Conservation (phyloP, 2,888 invertebrate species). For the Vandiemenella viatica region DNA sequence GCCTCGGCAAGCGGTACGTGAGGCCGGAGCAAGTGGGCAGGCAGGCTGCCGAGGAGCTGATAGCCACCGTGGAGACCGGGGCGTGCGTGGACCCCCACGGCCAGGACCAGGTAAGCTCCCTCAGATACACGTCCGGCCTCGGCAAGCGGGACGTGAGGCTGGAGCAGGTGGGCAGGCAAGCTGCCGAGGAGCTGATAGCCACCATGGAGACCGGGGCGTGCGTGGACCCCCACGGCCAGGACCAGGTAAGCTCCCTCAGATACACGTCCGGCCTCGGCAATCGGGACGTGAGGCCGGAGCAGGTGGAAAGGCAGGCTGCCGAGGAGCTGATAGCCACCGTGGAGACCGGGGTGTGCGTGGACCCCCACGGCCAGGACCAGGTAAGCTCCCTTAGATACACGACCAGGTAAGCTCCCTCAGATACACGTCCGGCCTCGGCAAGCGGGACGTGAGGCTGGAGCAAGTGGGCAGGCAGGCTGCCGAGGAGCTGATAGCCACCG, state of each 20-base stretch:
- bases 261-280: slow-evolving; percentile 47
- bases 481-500: slow-evolving; percentile 35
- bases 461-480: slow-evolving; percentile 45
- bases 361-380: slow-evolving; percentile 32
- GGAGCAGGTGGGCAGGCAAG: slow-evolving; percentile 39
- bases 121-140: slow-evolving; percentile 47
- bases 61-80: slow-evolving; percentile 30
- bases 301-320: slow-evolving; percentile 45
- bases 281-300: slow-evolving; percentile 35
- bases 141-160: slow-evolving; percentile 39
- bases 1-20: slow-evolving; percentile 41
- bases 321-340: slow-evolving; percentile 38
- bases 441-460: slow-evolving; percentile 35
- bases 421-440: slow-evolving; percentile 48
- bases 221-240: slow-evolving; percentile 27
- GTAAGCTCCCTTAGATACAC: too few relatives aligned
- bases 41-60: slow-evolving; percentile 43
- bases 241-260: too few relatives aligned
- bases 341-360: slow-evolving; percentile 21
- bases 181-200: slow-evolving; percentile 41
- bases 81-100: slow-evolving; percentile 21
- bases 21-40: slow-evolving; percentile 39
- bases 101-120: slow-evolving; percentile 37
- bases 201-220: slow-evolving; percentile 28
- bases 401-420: too few relatives aligned